Base-by-base conservation (phyloP, 2,113 vertebrate species). In the Chamaetylas fuelleborni region DNA sequence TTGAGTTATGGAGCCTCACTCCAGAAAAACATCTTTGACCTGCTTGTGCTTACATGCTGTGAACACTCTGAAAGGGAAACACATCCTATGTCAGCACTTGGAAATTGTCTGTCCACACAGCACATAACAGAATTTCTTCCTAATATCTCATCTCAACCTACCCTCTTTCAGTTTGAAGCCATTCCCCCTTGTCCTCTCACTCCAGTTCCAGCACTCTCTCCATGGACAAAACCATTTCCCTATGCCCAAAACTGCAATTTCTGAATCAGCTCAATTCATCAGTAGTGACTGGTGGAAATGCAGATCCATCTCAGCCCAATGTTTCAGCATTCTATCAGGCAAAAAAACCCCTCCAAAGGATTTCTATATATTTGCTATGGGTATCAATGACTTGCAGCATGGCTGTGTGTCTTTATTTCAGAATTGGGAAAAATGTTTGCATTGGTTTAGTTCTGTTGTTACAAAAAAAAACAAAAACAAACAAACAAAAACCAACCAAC, bases 231-330 rank as follows among this genome's bases (percentile, higher is more conserved):
- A 38, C 4, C 45, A 45, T 69, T 60, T 60, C 18, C 22, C 6
- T 43, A 7, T 5, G 29, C 33, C 72, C 50, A 38, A 23, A 69
- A 2, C 24, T 26, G 17, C 5, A 14, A 5, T 64, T 67, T 79
- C 31, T 56, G 24, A n/a, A n/a, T n/a, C 48, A 23, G 9, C 12
- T 16, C 9, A 3, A 0, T n/a, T 45, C 18, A 8, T 10, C 4
- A 22, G 14, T 18, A 81, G 61, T 4, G 36, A 45, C 22, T 51
- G 23, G 22, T 51, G 18, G 42, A 72, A 88, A 82, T 10, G 36
- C 1, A 82, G 34, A 34, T 50, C 83, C 50, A 66, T 47, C 36
- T 19, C 60, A 70, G 43, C 4, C 48, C 42, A 33, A 4, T 29
- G 65, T 76, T 85, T 77, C 58, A 86, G 14, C 34, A 48, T 24